A percentile compares a stretch with the other conserved stretches of the same genome.
phyloP scores from a whole-genome alignment of 2,113 vertebrate species.

The Cervus canadensis region DNA sequence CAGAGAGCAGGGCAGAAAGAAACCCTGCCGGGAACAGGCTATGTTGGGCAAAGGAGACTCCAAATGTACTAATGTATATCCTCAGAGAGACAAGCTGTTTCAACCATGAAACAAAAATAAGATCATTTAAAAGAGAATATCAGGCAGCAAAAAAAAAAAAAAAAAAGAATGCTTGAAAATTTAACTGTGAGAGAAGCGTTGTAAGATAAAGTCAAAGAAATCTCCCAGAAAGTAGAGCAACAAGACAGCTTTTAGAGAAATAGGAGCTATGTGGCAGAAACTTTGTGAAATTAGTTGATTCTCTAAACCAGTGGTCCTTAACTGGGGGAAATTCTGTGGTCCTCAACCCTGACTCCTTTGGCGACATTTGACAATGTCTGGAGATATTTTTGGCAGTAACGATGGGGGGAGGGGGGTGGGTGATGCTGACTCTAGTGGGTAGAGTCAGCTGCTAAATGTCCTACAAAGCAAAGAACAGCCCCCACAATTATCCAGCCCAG shows the following conservation, averaged over 20 bases:
- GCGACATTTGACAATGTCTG: background rate
- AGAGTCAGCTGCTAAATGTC: background rate
- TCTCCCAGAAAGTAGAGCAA: background rate
- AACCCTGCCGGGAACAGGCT: background rate
- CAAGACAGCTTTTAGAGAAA: background rate
- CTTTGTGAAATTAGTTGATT: background rate
- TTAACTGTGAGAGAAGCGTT: background rate
- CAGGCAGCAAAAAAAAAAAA: background rate
- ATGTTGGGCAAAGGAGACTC: background rate
- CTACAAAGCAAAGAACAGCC: background rate
- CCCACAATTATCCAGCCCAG: background rate
- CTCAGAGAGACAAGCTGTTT: background rate
- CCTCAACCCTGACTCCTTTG: rapidly evolving
- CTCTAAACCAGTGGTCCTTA: background rate
- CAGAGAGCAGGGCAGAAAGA: background rate
- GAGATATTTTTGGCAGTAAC: background rate
- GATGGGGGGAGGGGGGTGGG: background rate
- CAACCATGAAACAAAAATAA: background rate
- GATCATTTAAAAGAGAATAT: background rate
- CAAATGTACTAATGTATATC: background rate
- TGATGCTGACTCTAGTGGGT: background rate
- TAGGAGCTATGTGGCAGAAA: background rate
- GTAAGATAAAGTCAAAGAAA: background rate
- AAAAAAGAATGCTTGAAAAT: background rate
- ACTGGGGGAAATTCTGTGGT: background rate